Evolutionary conservation across 64 coral and sea anemone species (phyloP), one percentile per base, ranked within the genome.

Genomic region (Porites lutea): DNA sequence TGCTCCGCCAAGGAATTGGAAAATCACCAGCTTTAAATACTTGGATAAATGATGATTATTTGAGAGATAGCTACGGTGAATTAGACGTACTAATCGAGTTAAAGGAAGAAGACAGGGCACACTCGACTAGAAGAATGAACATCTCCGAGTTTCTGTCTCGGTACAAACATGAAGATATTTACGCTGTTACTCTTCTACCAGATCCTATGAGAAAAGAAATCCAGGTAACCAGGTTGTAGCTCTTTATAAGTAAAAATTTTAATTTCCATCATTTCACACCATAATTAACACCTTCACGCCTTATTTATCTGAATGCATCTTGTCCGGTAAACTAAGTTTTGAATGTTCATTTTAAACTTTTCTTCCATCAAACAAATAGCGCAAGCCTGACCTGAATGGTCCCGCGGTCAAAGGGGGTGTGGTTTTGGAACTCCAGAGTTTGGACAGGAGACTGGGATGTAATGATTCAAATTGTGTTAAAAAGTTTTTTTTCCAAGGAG

Each of bases 11-110:
- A 81, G 95, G 92, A 7, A 77, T 97, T 37, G 86, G 83, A 48
- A 65, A 97, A 60, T 97, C 95, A n/a, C 80, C 95, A 47, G 95
- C 92, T 4, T 48, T 91, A 20, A 58, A 14, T 0, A 94, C 90
- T 37, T 97, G 95, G 95, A 87, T 82, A 5, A 88, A 95, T 14
- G 75, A 89, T 59, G 61, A 84, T 67, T 94, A 97, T 68, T 71
- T 97, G 60, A 94, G 58, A 45, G 50, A 94, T 2, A 85, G 91
- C 16, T 97, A 97, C 52, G 95, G 95, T 7, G 92, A 97, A 51
- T 86, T 97, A 54, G 95, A 97, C 81, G 88, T 97, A 52, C 66
- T 97, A 21, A 91, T 97, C 69, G 95, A 97, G 65, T 83, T 97
- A 65, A 97, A 97, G 49, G 79, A 87, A 59, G 95, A 97, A 78